Evolutionary conservation across 1,140 invertebrate species (phyloP).

Genomic region (Pachyrhynchus sulphureomaculatus): DNA sequence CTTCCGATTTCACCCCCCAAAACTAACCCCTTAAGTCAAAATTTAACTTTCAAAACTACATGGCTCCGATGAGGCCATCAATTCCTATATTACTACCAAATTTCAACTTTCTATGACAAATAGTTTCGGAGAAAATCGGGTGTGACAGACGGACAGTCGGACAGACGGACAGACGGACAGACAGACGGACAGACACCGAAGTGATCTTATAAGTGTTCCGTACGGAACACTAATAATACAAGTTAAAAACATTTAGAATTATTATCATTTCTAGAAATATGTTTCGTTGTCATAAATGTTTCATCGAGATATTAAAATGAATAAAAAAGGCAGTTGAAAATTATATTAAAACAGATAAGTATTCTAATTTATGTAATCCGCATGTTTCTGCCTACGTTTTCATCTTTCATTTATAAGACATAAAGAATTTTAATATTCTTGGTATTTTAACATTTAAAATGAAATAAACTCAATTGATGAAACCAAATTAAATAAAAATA

Average conservation of each 20-base stretch:
- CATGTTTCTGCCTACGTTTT: not conserved
- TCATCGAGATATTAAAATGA: conserved; percentile 2
- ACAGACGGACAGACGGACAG: too few species aligned
- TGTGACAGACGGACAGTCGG: too few species aligned
- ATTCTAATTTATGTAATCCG: conserved; percentile 2
- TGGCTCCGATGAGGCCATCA: too few species aligned
- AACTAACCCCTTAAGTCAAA: too few species aligned
- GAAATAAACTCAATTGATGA: conserved; percentile 20
- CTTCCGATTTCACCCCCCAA: too few species aligned
- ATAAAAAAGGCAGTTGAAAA: not conserved
- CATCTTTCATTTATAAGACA: not conserved
- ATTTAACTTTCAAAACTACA: too few species aligned
- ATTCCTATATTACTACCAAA: too few species aligned
- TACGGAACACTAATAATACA: too few species aligned
- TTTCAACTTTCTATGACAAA: too few species aligned
- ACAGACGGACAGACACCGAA: too few species aligned
- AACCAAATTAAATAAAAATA: conserved; percentile 24
- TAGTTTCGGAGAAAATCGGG: too few species aligned
- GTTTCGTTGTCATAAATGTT: not conserved
- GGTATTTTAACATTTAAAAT: not conserved
- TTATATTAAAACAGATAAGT: conserved; percentile 9
- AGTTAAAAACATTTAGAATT: not conserved
- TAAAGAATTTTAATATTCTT: conserved; percentile 12
- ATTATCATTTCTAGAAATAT: not conserved
- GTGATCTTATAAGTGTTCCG: too few species aligned